Base-by-base conservation (phyloP, 2,888 invertebrate species). In the Subacronicta megacephala region DNA sequence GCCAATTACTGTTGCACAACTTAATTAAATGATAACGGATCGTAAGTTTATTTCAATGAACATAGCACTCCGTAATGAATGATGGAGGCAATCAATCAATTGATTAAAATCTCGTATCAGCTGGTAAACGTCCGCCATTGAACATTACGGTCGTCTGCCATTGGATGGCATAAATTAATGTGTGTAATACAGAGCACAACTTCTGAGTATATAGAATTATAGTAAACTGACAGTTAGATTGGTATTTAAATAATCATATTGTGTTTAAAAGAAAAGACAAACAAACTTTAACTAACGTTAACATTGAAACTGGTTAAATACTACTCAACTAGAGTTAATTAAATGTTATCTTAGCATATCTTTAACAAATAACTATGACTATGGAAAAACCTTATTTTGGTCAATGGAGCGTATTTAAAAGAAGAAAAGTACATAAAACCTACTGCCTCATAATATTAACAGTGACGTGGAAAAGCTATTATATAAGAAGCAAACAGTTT, bases 401-500 rank as follows among this genome's bases (percentile, higher is more conserved):
- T n/a, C n/a, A n/a, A n/a, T n/a, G n/a, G n/a, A n/a, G n/a, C n/a
- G n/a, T n/a, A n/a, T n/a, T n/a, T 2, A 26, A 26, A 1, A 26
- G 9, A 26, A 26, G 3, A 10, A 26, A 2, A n/a, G 31, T 1
- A 2, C n/a, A 31, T 31, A 31, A 31, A 31, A 29, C 0, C 4
- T 7, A 3, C n/a, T n/a, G n/a, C 6, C n/a, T 31, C n/a, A 31
- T 31, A 31, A 31, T 31, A 31, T 31, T 31, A n/a, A 31, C 42
- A 36, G 18, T 71, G 75, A 63, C 62, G 23, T 17, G 12, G 58
- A 59, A 41, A 31, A 52, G 41, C 45, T 46, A 53, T 74, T 67
- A 72, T 70, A 74, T 75, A 78, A 57, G 55, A 50, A 36, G 50
- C 46, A 56, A 70, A 72, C 58, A 66, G 64, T 57, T 54, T 51